A percentile compares a stretch with the other conserved stretches of the same genome.
Evolutionary conservation across 2,888 invertebrate species (phyloP).

Genomic region (Epirrhoe tristata): DNA sequence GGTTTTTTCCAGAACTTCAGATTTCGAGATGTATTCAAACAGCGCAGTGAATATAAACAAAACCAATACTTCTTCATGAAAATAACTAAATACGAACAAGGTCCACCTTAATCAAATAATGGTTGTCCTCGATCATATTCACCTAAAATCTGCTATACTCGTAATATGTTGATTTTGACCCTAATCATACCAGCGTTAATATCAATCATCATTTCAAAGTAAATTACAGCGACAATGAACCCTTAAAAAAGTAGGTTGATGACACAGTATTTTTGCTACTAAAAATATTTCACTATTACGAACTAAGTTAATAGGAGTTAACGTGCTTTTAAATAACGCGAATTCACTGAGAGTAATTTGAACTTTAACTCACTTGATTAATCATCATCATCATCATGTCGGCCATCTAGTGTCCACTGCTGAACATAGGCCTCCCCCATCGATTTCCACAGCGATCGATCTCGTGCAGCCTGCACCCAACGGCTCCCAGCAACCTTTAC

Average conservation of each 20-base stretch:
- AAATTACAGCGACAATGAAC: slow-evolving; percentile 22
- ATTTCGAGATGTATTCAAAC: no score
- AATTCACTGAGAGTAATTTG: not conserved
- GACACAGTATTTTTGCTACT: slow-evolving; percentile 37
- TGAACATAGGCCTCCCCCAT: no score
- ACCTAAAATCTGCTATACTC: not conserved
- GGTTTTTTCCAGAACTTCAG: no score
- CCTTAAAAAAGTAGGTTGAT: slow-evolving; percentile 35
- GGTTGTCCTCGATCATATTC: slow-evolving; percentile 2
- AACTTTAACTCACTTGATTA: not conserved
- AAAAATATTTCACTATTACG: slow-evolving; percentile 35
- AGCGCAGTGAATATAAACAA: no score
- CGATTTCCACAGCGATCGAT: no score
- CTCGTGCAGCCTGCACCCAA: no score
- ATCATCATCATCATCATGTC: no score
- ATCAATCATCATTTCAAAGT: slow-evolving; percentile 24
- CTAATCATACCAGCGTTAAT: slow-evolving; percentile 8
- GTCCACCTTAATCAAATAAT: not conserved
- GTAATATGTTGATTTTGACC: slow-evolving; percentile 7
- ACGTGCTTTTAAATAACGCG: slow-evolving; percentile 3
- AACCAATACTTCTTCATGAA: no score
- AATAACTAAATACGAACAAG: not conserved
- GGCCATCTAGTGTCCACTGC: no score
- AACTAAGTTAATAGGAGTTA: slow-evolving; percentile 28
- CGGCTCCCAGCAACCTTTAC: no score